These are phyloP conservation scores for Cybosia mesomella DNA, from an alignment of 2,888 invertebrate genomes.

Conservation along the genomic window DNA sequence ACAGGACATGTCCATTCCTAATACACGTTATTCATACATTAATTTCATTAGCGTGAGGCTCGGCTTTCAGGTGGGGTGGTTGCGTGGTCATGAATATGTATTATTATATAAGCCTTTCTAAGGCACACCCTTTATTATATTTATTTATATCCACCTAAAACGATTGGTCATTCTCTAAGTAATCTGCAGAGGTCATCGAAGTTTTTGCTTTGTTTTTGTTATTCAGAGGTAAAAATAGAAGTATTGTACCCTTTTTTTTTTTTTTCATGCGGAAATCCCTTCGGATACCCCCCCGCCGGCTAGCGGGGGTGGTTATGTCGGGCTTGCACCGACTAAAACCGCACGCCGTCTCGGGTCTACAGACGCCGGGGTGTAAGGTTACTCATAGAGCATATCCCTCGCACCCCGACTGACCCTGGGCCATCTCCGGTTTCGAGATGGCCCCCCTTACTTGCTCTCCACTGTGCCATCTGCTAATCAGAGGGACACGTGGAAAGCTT, in stretches of 20 bases:
- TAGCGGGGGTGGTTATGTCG: too few relatives aligned
- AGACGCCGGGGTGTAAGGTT: too few relatives aligned
- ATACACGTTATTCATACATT: constrained; percentile 38
- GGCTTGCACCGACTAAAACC: too few relatives aligned
- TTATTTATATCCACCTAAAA: constrained; percentile 58
- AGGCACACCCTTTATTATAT: constrained; percentile 62
- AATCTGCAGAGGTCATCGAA: constrained; percentile 48
- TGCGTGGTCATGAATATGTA: constrained; percentile 81
- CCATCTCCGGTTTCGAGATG: too few relatives aligned
- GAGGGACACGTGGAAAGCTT: too few relatives aligned
- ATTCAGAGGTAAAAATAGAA: constrained; percentile 9
- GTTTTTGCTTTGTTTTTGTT: constrained; percentile 30
- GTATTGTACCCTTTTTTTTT: not conserved
- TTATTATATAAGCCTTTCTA: constrained; percentile 66
- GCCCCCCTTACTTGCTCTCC: too few relatives aligned
- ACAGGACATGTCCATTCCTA: constrained; percentile 39
- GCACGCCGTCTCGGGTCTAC: too few relatives aligned
- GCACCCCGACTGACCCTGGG: too few relatives aligned
- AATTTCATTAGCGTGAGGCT: constrained; percentile 74
- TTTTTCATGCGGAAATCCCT: too few relatives aligned
- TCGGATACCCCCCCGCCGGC: too few relatives aligned
- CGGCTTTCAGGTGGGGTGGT: constrained; percentile 70
- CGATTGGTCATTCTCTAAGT: constrained; percentile 53
- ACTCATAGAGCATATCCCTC: too few relatives aligned
- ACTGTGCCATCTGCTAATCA: too few relatives aligned